phyloP scores from a whole-genome alignment of 2,113 vertebrate species.

The Thalassarche chlororhynchos region DNA sequence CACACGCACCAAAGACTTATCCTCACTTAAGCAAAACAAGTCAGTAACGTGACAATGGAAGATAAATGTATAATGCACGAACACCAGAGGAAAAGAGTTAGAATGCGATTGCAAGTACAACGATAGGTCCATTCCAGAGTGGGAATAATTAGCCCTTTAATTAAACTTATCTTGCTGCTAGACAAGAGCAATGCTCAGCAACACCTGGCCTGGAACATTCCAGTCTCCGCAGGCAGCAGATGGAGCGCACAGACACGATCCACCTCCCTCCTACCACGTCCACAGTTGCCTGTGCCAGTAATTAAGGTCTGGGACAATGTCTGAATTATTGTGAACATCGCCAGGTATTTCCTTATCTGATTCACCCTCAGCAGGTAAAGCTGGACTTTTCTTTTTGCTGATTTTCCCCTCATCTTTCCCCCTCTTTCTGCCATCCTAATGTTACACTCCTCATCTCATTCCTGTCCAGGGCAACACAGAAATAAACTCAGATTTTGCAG shows the following conservation, averaged over 20 bases:
- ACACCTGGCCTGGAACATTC: conserved; percentile 63
- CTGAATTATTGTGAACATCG: not conserved
- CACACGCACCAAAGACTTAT: not conserved
- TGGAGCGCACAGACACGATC: conserved; percentile 17
- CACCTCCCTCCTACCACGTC: conserved; percentile 31
- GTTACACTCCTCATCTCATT: not conserved
- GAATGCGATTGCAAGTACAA: not conserved
- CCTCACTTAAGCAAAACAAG: conserved; percentile 35
- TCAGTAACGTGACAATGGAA: conserved; percentile 3
- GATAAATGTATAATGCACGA: not conserved
- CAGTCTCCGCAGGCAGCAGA: conserved; percentile 69
- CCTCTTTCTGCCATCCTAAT: not conserved
- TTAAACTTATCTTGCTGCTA: conserved; percentile 71
- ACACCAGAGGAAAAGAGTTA: conserved; percentile 4
- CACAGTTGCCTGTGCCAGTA: conserved; percentile 27
- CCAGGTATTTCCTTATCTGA: not conserved
- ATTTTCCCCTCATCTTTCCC: not conserved
- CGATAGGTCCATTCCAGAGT: not conserved
- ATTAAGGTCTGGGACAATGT: conserved; percentile 62
- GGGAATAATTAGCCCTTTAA: conserved; percentile 74
- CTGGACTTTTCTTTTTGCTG: not conserved
- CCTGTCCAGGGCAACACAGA: not conserved
- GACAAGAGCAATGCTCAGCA: conserved; percentile 60
- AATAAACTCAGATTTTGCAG: not conserved
- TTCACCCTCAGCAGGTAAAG: not conserved